These are phyloP conservation scores for Micronisus gabar DNA, from an alignment of 2,113 vertebrate species.

Conservation along the genomic window DNA sequence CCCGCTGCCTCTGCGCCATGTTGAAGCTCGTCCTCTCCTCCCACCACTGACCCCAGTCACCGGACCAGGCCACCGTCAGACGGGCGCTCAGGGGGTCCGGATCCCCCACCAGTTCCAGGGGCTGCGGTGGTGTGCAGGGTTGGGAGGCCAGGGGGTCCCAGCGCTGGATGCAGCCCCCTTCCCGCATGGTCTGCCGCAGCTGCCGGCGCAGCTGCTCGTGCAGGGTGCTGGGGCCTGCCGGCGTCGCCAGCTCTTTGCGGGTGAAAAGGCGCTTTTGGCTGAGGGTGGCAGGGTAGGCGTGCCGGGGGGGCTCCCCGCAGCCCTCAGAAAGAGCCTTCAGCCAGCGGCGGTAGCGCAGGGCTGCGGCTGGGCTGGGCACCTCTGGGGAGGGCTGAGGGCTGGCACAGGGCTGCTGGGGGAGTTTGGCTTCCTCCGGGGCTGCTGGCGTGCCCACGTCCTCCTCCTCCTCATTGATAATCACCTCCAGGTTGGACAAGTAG, in stretches of 20 bases:
- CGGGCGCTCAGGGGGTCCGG: constrained; percentile 64
- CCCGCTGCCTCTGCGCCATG: not conserved
- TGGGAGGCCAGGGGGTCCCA: not conserved
- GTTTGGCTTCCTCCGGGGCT: not conserved
- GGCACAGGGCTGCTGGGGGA: not conserved
- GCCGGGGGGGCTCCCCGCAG: accelerated
- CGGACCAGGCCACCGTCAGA: constrained; percentile 76
- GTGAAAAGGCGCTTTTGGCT: constrained; percentile 31
- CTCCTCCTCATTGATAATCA: not conserved
- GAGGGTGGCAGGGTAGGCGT: not conserved
- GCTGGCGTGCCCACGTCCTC: not conserved
- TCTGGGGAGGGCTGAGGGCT: not conserved
- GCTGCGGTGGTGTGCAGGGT: not conserved
- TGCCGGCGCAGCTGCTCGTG: not conserved
- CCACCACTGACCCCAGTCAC: constrained; percentile 77
- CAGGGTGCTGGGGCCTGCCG: accelerated
- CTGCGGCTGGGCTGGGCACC: not conserved
- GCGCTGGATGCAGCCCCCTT: not conserved
- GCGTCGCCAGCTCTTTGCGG: not conserved
- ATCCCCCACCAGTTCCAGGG: not conserved
- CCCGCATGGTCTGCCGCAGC: not conserved
- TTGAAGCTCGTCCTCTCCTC: constrained; percentile 59
- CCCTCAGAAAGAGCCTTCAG: constrained; percentile 7
- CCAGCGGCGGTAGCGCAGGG: constrained; percentile 48
- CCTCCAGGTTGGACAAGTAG: constrained; percentile 17